These are phyloP conservation scores for Kradibia gibbosae DNA, from an alignment of 1,140 invertebrate genomes.

Conservation along the genomic window DNA sequence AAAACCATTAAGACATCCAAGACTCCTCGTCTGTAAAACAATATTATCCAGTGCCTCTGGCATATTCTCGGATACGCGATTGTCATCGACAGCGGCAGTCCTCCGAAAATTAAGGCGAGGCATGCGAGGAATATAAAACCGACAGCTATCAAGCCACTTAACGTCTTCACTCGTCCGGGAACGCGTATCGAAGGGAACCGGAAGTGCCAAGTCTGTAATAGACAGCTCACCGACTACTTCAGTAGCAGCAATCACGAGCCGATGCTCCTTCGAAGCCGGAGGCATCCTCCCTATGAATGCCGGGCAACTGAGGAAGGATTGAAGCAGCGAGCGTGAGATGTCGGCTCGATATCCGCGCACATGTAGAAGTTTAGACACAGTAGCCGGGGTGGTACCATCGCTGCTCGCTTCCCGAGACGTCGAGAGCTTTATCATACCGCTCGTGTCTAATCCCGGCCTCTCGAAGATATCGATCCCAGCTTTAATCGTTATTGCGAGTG, in stretches of 20 bases:
- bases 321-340: slow-evolving; percentile 7
- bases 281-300: slow-evolving; percentile 31
- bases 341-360: slow-evolving; percentile 1
- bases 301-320: not conserved
- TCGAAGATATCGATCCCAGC: not conserved
- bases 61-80: too few species aligned
- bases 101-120: too few species aligned
- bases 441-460: not conserved
- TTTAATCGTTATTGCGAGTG: not conserved
- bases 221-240: not conserved
- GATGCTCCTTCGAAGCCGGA: slow-evolving; percentile 12
- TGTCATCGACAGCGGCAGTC: not conserved
- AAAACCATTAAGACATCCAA: too few species aligned
- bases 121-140: not conserved
- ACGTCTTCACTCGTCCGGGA: not conserved
- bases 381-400: not conserved
- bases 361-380: not conserved
- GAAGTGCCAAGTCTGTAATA: not conserved
- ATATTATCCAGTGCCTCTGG: too few species aligned
- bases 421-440: too few species aligned
- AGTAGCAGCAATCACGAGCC: not conserved
- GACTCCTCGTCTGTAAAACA: too few species aligned
- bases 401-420: not conserved
- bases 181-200: too few species aligned
- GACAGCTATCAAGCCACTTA: not conserved